phyloP scores from a whole-genome alignment of 2,797 vertebrate species.

The Tiaroga cobitis region DNA sequence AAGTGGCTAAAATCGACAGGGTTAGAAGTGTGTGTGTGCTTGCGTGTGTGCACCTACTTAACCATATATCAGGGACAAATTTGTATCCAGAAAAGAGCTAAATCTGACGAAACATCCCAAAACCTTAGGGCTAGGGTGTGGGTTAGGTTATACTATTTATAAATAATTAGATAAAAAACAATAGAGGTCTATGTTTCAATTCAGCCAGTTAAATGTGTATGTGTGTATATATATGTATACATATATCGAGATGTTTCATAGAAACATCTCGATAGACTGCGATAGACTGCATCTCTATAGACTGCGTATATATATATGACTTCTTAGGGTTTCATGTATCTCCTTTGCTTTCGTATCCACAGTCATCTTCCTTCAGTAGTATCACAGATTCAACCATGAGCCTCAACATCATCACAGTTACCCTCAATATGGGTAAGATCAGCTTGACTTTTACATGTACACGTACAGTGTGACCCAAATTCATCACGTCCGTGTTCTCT shows the following conservation, averaged over 20 bases:
- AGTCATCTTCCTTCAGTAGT: conserved; percentile 98
- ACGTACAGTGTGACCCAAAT: neutral
- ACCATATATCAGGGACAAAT: neutral
- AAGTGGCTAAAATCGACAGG: conserved; percentile 92
- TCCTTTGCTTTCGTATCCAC: conserved; percentile 52
- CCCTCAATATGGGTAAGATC: conserved; percentile 95
- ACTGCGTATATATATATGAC: neutral
- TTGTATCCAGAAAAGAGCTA: neutral
- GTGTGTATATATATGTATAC: neutral
- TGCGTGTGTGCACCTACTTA: neutral
- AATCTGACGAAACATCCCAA: neutral
- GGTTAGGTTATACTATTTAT: no score
- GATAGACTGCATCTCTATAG: no score
- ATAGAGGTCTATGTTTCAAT: no score
- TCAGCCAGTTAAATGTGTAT: no score
- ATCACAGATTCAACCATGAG: conserved; percentile 99
- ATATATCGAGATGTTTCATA: no score
- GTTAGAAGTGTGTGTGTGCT: conserved; percentile 67
- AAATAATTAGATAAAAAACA: no score
- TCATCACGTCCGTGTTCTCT: neutral
- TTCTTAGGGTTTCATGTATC: neutral
- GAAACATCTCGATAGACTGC: no score
- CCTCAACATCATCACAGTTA: conserved; percentile 97
- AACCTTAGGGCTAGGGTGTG: no score
- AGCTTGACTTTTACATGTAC: neutral